Evolutionary conservation across 2,888 invertebrate genomes (phyloP).

Genomic region (Drosophila sordidula): DNA sequence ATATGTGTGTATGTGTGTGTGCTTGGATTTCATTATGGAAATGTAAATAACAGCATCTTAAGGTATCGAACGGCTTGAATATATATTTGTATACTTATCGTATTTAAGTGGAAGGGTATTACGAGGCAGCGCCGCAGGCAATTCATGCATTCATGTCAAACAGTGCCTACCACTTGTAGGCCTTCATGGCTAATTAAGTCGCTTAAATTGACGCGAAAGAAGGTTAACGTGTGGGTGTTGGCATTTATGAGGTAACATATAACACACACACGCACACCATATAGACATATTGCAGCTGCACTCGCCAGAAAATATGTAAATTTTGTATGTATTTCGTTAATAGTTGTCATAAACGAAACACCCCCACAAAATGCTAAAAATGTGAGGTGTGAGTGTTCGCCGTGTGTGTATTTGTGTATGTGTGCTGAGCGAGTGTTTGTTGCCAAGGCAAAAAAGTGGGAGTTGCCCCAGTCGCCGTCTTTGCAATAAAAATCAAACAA

Average conservation of each 20-base stretch:
- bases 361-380: conserved; percentile 63
- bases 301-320: conserved; percentile 62
- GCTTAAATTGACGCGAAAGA: conserved; percentile 68
- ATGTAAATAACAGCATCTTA: conserved; percentile 12
- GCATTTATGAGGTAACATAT: conserved; percentile 67
- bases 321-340: conserved; percentile 57
- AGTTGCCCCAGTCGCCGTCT: conserved; percentile 23
- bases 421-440: conserved; percentile 18
- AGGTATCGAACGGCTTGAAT: background rate
- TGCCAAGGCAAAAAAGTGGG: conserved; percentile 52
- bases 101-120: conserved; percentile 8
- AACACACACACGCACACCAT: conserved; percentile 19
- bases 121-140: conserved; percentile 25
- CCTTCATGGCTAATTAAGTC: conserved; percentile 80
- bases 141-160: conserved; percentile 14
- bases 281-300: conserved; percentile 66
- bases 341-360: conserved; percentile 61
- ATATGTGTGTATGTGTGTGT: conserved; percentile 1
- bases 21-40: conserved; percentile 15
- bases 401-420: conserved; percentile 8
- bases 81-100: background rate
- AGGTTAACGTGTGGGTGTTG: conserved; percentile 76
- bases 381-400: conserved; percentile 45
- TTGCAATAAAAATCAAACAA: conserved; percentile 27
- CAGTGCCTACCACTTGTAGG: conserved; percentile 61